phyloP scores from a whole-genome alignment of 2,113 vertebrate species.

The Bubalus kerabau region DNA sequence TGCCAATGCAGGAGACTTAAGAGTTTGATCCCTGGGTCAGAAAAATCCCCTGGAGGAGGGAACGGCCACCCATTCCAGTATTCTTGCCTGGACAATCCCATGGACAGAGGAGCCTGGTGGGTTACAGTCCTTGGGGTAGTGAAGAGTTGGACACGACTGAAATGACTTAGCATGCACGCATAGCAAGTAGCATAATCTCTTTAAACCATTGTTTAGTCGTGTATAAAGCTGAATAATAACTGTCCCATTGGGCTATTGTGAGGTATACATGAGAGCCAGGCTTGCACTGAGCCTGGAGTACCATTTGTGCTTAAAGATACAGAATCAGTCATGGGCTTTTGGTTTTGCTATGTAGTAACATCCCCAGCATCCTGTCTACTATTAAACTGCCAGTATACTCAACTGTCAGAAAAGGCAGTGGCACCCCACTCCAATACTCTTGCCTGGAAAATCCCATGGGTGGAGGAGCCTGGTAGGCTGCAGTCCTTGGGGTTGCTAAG shows the following conservation, averaged over 20 bases:
- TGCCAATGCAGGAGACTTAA: background rate
- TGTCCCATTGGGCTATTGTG: background rate
- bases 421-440: no score
- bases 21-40: background rate
- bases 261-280: background rate
- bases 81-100: background rate
- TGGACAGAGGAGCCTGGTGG: background rate
- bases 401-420: no score
- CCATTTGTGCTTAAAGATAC: background rate
- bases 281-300: background rate
- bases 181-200: background rate
- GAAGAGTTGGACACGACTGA: background rate
- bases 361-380: background rate
- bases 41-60: background rate
- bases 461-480: no score
- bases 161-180: background rate
- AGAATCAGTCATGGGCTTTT: background rate
- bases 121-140: background rate
- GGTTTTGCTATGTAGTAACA: background rate
- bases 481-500: no score
- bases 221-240: background rate
- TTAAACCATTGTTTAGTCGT: background rate
- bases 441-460: no score
- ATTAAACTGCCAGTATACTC: no score
- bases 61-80: background rate